Conservation (phyloP, 2,888 invertebrate genomes). For the Morpho helenor region DNA sequence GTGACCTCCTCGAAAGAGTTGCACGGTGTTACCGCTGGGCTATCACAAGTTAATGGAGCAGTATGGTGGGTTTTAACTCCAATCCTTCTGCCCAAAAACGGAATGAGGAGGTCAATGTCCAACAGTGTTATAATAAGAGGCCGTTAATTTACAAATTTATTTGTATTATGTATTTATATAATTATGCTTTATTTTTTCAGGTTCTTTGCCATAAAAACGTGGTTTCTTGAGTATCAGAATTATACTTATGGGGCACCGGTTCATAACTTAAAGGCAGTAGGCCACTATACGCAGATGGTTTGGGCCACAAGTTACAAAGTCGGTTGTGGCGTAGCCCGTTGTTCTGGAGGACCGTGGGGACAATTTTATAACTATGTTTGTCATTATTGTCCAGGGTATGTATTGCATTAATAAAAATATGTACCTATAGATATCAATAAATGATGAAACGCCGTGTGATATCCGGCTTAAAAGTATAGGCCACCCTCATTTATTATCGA, state of each 20-base stretch:
- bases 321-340: slow-evolving; percentile 87
- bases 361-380: slow-evolving; percentile 89
- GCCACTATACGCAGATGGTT: slow-evolving; percentile 91
- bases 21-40: too few species aligned
- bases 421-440: too few species aligned
- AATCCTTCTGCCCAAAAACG: too few species aligned
- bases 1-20: too few species aligned
- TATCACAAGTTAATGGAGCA: too few species aligned
- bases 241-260: slow-evolving; percentile 83
- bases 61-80: too few species aligned
- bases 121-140: too few species aligned
- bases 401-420: slow-evolving; percentile 31
- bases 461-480: too few species aligned
- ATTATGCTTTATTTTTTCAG: slow-evolving; percentile 61
- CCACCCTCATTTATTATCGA: too few species aligned
- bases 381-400: slow-evolving; percentile 91
- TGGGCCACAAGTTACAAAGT: slow-evolving; percentile 89
- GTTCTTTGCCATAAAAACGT: slow-evolving; percentile 88
- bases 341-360: slow-evolving; percentile 80
- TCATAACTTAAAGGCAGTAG: slow-evolving; percentile 81
- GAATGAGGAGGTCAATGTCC: too few species aligned
- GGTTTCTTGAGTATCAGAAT: slow-evolving; percentile 87
- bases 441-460: too few species aligned
- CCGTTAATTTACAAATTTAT: too few species aligned
- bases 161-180: background rate